Evolutionary conservation across 2,888 invertebrate species (phyloP).

Genomic region (Ischnus inquisitorius): DNA sequence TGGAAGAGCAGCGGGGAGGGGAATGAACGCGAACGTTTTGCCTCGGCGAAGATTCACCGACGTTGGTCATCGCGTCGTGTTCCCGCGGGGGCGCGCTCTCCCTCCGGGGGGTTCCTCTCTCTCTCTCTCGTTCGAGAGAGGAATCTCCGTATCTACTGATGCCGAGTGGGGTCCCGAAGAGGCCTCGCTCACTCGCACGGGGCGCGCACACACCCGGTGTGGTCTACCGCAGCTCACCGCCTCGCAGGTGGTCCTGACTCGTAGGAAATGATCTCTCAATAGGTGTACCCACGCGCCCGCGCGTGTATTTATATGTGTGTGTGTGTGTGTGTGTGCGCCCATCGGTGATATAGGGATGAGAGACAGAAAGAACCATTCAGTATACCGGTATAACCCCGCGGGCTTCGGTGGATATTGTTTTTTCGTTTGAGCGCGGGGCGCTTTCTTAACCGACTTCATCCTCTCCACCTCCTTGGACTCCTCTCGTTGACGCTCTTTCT

Average conservation of each 20-base stretch:
- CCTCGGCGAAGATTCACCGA: conserved; percentile 52
- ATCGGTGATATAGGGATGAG: conserved; percentile 28
- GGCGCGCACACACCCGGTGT: conserved; percentile 61
- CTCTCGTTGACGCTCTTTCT: conserved; percentile 44
- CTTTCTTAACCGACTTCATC: conserved; percentile 26
- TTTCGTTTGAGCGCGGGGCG: conserved; percentile 42
- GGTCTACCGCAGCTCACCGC: conserved; percentile 64
- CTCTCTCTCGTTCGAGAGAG: conserved; percentile 26
- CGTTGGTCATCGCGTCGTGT: conserved; percentile 62
- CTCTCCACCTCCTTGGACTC: conserved; percentile 31
- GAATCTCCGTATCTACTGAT: conserved; percentile 22
- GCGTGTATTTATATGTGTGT: too few species aligned
- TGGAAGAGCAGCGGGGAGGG: conserved; percentile 51
- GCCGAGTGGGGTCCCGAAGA: conserved; percentile 30
- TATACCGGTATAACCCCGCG: conserved; percentile 46
- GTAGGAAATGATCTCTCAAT: conserved; percentile 69
- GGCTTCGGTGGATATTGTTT: conserved; percentile 62
- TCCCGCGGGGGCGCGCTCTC: conserved; percentile 56
- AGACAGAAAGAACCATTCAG: conserved; percentile 66
- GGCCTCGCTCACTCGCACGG: conserved; percentile 5
- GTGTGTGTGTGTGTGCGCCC: conserved; percentile 21
- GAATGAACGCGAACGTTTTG: conserved; percentile 40
- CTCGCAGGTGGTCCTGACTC: conserved; percentile 72
- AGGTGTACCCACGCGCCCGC: conserved; percentile 44
- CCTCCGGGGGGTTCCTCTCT: conserved; percentile 50